These are phyloP conservation scores for Carassius gibelio DNA, from an alignment of 2,113 vertebrate genomes.

Conservation along the genomic window DNA sequence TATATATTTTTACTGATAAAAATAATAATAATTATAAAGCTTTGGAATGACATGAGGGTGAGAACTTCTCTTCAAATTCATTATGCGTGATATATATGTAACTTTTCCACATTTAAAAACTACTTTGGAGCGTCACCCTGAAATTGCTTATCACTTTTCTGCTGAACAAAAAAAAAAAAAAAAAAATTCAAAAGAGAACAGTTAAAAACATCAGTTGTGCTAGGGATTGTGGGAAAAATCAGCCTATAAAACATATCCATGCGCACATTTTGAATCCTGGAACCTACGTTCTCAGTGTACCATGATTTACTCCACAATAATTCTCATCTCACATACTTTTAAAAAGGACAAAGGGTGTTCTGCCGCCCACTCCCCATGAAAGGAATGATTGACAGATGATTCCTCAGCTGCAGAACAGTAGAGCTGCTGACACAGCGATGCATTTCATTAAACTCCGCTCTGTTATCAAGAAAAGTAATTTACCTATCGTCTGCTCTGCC, in stretches of 20 bases:
- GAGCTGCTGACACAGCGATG: constrained; percentile 76
- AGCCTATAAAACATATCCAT: not conserved
- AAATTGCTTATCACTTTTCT: not conserved
- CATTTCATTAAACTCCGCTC: constrained; percentile 83
- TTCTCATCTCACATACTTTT: not conserved
- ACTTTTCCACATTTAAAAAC: not conserved
- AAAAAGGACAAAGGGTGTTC: constrained; percentile 55
- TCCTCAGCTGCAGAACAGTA: constrained; percentile 78
- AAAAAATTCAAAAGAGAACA: too few species aligned
- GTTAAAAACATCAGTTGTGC: not conserved
- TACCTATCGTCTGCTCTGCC: constrained; percentile 80
- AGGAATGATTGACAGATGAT: constrained; percentile 88
- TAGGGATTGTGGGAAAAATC: not conserved
- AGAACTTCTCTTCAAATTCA: too few species aligned
- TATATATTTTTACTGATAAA: too few species aligned
- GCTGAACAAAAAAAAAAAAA: too few species aligned
- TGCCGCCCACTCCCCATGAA: constrained; percentile 63
- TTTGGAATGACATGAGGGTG: too few species aligned
- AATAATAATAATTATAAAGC: too few species aligned
- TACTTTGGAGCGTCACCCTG: not conserved
- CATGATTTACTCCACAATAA: not conserved
- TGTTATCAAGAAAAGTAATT: constrained; percentile 85
- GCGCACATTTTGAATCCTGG: not conserved
- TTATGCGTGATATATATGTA: too few species aligned
- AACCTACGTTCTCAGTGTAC: not conserved